Base-by-base conservation (phyloP, 2,797 vertebrate genomes). In the Chloroceryle amazona region DNA sequence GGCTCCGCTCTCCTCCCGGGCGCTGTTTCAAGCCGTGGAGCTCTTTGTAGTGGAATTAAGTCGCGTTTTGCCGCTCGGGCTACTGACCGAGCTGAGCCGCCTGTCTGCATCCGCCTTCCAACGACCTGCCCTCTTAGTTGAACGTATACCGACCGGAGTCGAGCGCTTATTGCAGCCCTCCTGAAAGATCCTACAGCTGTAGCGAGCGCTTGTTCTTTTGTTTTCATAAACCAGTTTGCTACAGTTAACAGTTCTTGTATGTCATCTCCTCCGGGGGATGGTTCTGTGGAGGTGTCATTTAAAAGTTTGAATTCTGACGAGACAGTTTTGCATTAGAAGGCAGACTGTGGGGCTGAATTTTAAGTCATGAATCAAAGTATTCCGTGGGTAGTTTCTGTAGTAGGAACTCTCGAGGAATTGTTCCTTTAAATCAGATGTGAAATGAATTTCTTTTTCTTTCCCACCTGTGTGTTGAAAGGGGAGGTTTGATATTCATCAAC, bases 101-200 rank as follows among this genome's bases (percentile, higher is more conserved):
- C 26, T 15, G 55, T 1, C 76, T 44, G 81, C 92, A 66, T 86
- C 84, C 86, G 92, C 86, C 37, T 41, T 11, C 41, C 71, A 3
- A 5, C 17, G 26, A 13, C 33, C n/a, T 5, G 0, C 2, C 22
- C 3, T 1, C 49, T 0, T 4, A 4, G 17, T 22, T 10, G 6
- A 37, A 4, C 33, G 3, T 3, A 3, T 0, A 1, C 54, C 4
- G 87, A 1, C 54, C 4, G 85, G 7, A 21, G 35, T 0, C 2
- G 52, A 63, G 73, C 19, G 67, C 51, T 39, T 28, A 1, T 3
- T 9, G 61, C 39, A 35, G 51, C 51, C 10, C 67, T 33, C 23
- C 65, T 1, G 55, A 13, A 11, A 1, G 57, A 7, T 23, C 37
- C 28, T 11, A 0, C 28, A 2, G 47, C 33, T 13, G 11, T 2